Base-by-base conservation (phyloP, 2,888 invertebrate species). In the Agonopterix subpropinquella region DNA sequence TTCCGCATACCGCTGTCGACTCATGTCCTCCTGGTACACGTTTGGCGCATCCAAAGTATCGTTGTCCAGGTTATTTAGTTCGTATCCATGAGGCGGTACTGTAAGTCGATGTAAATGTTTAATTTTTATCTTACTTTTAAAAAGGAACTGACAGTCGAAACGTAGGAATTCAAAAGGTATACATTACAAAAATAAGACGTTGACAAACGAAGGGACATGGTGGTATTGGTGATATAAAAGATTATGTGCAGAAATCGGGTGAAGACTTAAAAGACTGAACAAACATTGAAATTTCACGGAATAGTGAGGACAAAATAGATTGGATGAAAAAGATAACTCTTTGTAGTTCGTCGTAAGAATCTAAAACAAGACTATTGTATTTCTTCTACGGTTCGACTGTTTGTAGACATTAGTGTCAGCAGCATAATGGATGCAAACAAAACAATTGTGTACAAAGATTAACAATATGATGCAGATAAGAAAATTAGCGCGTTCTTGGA, bases 21-120 rank as follows among this genome's bases (percentile, higher is more conserved):
- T 65, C 55, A 71, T 73, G 56, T 85, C 83, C 57, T 90, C 90
- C 66, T 88, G 86, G 68, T 89, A 87, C 48, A 86, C 71, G 57
- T 82, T 90, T 1, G 91, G 92, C 1, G 92, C 92, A 62, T 92
- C 92, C 57, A 92, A 64, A 4, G 91, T 89, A 53, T 92, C 92
- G 59, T 92, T 91, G 76, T 92, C 92, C 57, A 92, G 72, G 69
- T 92, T 92, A 66, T 92, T 92, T 53, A 92, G 70, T 70, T 92
- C 92, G 74, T 92, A 92, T 8, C 91, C 91, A 59, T 92, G 92
- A 28, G 92, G 91, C 41, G 92, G 92, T 49, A 92, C 87, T 78
- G 90, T 63, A 80, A 84, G 53, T 45, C 42, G 9, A 42, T 35
- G n/a, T n/a, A 39, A 39, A n/a, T n/a, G 39, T 39, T n/a, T 1